Conservation (phyloP, 2,113 vertebrate species). For the Spheniscus mendiculus region DNA sequence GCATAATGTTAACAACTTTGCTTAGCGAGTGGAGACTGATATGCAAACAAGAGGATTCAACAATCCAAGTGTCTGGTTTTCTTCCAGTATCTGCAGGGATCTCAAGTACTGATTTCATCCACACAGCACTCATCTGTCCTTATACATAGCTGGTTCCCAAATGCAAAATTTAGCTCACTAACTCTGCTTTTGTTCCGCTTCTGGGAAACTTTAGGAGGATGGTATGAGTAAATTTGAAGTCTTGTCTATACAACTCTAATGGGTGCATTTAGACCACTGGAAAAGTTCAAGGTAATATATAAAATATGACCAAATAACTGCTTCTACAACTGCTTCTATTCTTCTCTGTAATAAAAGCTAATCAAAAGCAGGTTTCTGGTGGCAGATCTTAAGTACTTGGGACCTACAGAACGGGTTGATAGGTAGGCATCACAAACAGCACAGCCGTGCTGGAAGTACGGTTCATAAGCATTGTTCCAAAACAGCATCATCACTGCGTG, state of each 20-base stretch:
- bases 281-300: not conserved
- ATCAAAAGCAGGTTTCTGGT: not conserved
- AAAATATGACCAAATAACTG: not conserved
- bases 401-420: not conserved
- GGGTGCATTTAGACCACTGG: not conserved
- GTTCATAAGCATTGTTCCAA: not conserved
- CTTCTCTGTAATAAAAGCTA: not conserved
- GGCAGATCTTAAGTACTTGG: not conserved
- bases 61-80: not conserved
- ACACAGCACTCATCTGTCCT: not conserved
- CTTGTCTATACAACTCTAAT: not conserved
- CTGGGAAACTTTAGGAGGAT: not conserved
- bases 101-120: not conserved
- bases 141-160: not conserved
- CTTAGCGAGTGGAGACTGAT: not conserved
- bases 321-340: not conserved
- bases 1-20: not conserved
- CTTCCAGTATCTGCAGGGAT: not conserved
- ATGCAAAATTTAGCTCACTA: not conserved
- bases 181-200: not conserved
- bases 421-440: not conserved
- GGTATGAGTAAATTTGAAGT: not conserved
- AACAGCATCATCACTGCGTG: accelerated
- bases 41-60: not conserved
- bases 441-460: not conserved